These are phyloP conservation scores for Tragelaphus scriptus DNA, from an alignment of 2,113 vertebrate species.

Conservation along the genomic window DNA sequence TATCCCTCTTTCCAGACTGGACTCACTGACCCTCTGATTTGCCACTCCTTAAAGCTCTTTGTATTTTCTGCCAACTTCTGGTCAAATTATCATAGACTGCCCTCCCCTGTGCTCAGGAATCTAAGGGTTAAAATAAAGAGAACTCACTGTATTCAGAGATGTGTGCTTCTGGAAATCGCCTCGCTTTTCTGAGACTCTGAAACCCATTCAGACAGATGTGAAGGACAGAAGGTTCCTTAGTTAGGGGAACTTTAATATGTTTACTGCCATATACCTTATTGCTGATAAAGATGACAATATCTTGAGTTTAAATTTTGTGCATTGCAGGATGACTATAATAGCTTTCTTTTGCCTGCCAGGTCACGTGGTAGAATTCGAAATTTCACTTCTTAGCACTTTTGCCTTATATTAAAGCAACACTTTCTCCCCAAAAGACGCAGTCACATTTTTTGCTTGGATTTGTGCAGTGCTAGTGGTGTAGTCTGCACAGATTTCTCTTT, in stretches of 20 bases:
- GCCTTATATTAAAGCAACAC: background rate
- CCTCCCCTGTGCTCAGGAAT: background rate
- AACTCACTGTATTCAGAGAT: background rate
- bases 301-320: background rate
- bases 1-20: background rate
- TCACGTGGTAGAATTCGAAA: background rate
- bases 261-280: background rate
- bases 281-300: background rate
- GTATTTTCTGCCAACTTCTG: background rate
- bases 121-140: slow-evolving; percentile 3
- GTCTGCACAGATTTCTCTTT: background rate
- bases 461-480: background rate
- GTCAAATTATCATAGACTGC: background rate
- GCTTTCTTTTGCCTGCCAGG: background rate
- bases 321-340: background rate
- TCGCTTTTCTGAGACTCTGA: background rate
- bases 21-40: background rate
- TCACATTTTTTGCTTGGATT: background rate
- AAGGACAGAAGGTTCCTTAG: background rate
- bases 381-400: background rate
- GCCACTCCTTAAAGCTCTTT: background rate
- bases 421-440: background rate
- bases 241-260: background rate
- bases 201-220: background rate
- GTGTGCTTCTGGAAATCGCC: background rate